phyloP scores from a whole-genome alignment of 2,888 invertebrate genomes.

The Masnerella sp. region DNA sequence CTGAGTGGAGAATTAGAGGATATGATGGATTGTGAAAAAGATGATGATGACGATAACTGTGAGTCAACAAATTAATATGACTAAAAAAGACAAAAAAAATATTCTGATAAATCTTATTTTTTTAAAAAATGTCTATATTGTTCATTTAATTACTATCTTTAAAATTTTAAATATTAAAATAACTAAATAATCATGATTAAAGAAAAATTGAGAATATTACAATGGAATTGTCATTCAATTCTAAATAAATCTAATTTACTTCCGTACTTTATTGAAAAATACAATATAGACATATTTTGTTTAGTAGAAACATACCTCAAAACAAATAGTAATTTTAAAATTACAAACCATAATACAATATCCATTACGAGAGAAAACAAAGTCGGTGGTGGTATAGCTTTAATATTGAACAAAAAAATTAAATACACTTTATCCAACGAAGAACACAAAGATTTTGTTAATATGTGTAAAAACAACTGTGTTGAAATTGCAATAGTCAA shows the following conservation, averaged over 20 bases:
- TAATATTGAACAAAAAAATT: neutral
- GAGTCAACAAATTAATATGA: too few species aligned
- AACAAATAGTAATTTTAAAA: neutral
- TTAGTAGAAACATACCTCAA: constrained; percentile 2
- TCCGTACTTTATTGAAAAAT: neutral
- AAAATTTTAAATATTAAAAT: too few species aligned
- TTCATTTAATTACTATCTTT: too few species aligned
- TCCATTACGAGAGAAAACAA: neutral
- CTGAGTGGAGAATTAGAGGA: too few species aligned
- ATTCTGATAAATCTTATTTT: too few species aligned
- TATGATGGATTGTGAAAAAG: too few species aligned
- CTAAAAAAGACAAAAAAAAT: too few species aligned
- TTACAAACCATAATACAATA: neutral
- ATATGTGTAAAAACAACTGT: neutral
- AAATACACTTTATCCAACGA: neutral
- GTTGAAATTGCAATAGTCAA: neutral
- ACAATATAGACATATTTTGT: constrained; percentile 4
- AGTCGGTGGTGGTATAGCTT: constrained; percentile 7
- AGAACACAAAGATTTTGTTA: neutral
- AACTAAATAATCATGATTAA: too few species aligned
- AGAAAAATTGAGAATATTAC: neutral
- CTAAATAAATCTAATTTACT: neutral
- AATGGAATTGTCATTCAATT: constrained; percentile 16
- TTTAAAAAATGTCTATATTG: too few species aligned
- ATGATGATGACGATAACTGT: too few species aligned